A percentile compares a stretch with the other conserved stretches of the same genome.
These are phyloP conservation scores for Biston betularia DNA, from an alignment of 2,888 invertebrate genomes.

Conservation along the genomic window DNA sequence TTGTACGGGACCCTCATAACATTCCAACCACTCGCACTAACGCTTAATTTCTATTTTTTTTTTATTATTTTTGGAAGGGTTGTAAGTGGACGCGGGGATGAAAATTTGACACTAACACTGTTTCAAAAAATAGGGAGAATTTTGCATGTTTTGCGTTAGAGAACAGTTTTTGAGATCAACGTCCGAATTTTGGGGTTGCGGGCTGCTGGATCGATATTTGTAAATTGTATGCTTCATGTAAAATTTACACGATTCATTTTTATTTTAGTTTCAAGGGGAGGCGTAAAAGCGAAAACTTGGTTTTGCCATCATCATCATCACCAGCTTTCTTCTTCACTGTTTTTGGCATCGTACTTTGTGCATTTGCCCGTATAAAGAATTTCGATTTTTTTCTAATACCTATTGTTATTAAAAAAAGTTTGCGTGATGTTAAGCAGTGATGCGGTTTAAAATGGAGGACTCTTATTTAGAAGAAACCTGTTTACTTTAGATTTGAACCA, in stretches of 20 bases:
- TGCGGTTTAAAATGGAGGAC: no score
- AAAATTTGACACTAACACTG: slow-evolving; percentile 79
- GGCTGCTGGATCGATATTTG: slow-evolving; percentile 26
- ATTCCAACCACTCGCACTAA: neutral
- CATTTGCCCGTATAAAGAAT: no score
- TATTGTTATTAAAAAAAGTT: no score
- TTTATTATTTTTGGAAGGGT: slow-evolving; percentile 69
- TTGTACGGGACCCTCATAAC: slow-evolving; percentile 5
- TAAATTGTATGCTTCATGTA: neutral
- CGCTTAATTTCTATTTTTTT: slow-evolving; percentile 47
- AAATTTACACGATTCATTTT: neutral
- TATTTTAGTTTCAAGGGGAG: no score
- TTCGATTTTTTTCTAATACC: no score
- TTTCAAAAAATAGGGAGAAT: slow-evolving; percentile 72
- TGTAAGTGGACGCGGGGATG: slow-evolving; percentile 80
- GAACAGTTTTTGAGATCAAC: slow-evolving; percentile 45
- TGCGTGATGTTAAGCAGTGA: no score
- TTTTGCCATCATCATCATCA: no score
- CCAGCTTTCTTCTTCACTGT: no score
- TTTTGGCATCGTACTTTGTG: no score
- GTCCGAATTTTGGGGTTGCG: slow-evolving; percentile 17
- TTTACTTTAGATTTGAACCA: no score
- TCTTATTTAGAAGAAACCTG: no score
- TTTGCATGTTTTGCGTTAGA: slow-evolving; percentile 58
- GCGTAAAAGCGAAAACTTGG: no score